phyloP scores from a whole-genome alignment of 2,113 vertebrate genomes.

The cattle (Bos taurus) region DNA sequence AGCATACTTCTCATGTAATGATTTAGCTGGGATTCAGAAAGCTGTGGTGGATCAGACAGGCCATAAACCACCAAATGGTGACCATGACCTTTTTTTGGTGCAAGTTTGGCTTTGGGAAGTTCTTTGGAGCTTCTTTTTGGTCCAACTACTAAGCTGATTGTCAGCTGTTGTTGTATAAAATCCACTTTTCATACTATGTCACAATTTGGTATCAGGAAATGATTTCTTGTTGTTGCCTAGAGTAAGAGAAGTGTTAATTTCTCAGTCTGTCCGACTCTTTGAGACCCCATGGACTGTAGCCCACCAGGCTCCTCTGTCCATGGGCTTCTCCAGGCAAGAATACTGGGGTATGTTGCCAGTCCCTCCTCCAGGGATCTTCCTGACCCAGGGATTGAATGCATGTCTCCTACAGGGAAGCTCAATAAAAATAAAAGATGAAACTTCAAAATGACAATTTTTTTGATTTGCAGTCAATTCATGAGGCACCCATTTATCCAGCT shows the following conservation, averaged over 20 bases:
- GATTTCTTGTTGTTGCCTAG: neutral
- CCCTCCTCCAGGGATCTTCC: neutral
- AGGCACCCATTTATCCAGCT: neutral
- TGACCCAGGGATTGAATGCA: neutral
- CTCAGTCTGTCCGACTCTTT: neutral
- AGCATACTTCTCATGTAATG: neutral
- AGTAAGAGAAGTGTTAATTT: neutral
- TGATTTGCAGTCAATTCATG: neutral
- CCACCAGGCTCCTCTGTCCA: neutral
- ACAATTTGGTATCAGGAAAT: neutral
- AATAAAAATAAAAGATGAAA: neutral
- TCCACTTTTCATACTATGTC: neutral
- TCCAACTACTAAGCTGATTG: neutral
- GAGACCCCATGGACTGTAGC: neutral
- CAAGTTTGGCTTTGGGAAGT: neutral
- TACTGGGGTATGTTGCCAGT: neutral
- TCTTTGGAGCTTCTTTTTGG: neutral
- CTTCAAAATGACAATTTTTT: neutral
- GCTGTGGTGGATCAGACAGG: neutral
- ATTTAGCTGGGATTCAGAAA: neutral
- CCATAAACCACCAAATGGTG: neutral
- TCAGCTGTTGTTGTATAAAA: accelerated
- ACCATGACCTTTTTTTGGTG: neutral
- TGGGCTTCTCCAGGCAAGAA: neutral
- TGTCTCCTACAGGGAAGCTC: neutral